Conservation (phyloP, 2,113 vertebrate genomes). For the Campylorhamphus procurvoides region DNA sequence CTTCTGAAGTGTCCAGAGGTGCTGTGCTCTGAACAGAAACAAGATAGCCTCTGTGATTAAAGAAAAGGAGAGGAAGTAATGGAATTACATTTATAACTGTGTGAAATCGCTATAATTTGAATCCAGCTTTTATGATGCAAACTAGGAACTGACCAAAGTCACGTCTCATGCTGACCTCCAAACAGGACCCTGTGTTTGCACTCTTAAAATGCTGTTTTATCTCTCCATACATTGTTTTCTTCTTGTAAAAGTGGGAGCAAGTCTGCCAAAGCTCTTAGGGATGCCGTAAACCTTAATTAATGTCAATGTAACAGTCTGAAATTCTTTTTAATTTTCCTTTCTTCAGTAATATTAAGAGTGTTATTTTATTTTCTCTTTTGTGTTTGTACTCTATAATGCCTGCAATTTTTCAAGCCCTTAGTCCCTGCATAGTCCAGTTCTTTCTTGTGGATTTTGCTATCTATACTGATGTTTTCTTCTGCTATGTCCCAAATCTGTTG, state of each 20-base stretch:
- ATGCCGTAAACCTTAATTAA: not conserved
- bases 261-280: not conserved
- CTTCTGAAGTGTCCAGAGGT: not conserved
- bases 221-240: not conserved
- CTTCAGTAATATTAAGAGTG: not conserved
- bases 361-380: not conserved
- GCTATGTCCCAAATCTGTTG: not conserved
- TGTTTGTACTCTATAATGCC: not conserved
- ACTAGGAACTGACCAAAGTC: not conserved
- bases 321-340: not conserved
- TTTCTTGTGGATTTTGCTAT: not conserved
- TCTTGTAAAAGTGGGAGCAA: not conserved
- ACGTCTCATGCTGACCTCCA: not conserved
- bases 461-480: not conserved
- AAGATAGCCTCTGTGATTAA: not conserved
- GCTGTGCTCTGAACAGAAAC: not conserved
- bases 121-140: not conserved
- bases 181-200: not conserved
- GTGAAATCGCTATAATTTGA: not conserved
- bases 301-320: not conserved
- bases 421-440: not conserved
- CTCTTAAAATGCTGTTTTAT: not conserved
- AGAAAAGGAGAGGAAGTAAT: not conserved
- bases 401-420: not conserved
- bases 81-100: not conserved